A percentile compares a stretch with the other conserved stretches of the same genome.
phyloP scores from a whole-genome alignment of 2,113 vertebrate species.

The Trachemys scripta region DNA sequence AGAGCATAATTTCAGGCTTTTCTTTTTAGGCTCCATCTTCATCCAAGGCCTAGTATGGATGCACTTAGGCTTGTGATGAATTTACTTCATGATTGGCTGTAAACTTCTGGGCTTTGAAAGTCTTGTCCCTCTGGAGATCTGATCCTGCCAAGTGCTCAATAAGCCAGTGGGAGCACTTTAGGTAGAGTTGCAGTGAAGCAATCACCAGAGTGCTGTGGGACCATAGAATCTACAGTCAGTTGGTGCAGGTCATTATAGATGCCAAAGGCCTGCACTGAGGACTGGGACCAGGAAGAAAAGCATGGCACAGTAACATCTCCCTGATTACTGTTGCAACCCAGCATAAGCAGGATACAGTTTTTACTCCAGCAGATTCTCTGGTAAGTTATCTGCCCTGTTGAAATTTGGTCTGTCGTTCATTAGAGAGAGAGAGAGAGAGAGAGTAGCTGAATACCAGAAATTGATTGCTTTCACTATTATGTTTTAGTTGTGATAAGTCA shows the following conservation, averaged over 20 bases:
- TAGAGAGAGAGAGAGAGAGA: no score
- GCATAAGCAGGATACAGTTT: not conserved
- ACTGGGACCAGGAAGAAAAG: not conserved
- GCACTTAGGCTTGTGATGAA: not conserved
- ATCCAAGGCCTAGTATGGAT: not conserved
- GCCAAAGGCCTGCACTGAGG: not conserved
- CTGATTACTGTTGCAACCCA: not conserved
- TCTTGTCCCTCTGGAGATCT: not conserved
- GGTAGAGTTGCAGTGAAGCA: not conserved
- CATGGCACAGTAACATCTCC: accelerated
- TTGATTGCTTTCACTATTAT: accelerated
- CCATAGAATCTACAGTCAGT: not conserved
- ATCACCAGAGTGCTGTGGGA: no score
- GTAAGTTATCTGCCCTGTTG: not conserved
- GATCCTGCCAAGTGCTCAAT: not conserved
- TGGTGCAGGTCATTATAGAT: not conserved
- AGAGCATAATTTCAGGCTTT: not conserved
- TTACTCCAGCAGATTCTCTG: not conserved
- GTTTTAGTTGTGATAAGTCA: not conserved
- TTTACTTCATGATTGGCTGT: not conserved
- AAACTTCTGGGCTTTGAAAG: constrained; percentile 1
- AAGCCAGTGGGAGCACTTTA: not conserved
- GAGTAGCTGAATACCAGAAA: not conserved
- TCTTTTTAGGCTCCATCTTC: not conserved
- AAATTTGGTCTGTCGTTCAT: accelerated